Percentiles rank a stretch among this genome's conserved stretches.
Conservation (phyloP, 2,113 vertebrate species). For the Brienomyrus brachyistius region DNA sequence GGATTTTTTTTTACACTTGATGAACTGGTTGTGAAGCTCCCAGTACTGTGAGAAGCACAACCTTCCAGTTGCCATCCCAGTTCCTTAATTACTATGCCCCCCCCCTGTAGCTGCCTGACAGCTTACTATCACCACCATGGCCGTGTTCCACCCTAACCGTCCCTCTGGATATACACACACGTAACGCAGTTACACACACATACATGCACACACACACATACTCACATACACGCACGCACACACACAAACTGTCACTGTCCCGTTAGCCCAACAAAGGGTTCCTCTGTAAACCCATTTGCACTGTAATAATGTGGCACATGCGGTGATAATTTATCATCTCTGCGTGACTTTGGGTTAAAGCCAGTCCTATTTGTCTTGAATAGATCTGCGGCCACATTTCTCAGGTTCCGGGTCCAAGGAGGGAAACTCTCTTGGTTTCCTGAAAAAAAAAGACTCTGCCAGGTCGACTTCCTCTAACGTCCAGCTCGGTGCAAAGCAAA, state of each 20-base stretch:
- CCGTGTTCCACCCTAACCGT: neutral
- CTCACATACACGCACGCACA: neutral
- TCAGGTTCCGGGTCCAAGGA: neutral
- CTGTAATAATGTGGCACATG: neutral
- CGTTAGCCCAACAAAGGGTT: neutral
- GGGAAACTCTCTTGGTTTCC: neutral
- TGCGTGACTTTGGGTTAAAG: neutral
- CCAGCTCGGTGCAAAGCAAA: neutral
- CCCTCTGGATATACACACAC: neutral
- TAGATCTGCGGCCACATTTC: neutral
- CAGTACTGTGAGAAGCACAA: neutral
- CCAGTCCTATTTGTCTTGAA: constrained; percentile 3
- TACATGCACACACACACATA: neutral
- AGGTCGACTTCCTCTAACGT: neutral
- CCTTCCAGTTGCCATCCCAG: neutral
- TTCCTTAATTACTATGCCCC: neutral
- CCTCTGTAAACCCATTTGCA: neutral
- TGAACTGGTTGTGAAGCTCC: neutral
- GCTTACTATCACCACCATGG: neutral
- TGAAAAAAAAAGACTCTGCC: neutral
- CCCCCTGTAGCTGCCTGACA: neutral
- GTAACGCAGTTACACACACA: neutral
- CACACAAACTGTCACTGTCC: neutral
- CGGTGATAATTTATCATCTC: neutral
- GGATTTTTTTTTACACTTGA: neutral